Percentiles rank a stretch among this genome's conserved stretches.
These are phyloP conservation scores for Poecilia velifera DNA, from an alignment of 2,797 vertebrate species.

Conservation along the genomic window DNA sequence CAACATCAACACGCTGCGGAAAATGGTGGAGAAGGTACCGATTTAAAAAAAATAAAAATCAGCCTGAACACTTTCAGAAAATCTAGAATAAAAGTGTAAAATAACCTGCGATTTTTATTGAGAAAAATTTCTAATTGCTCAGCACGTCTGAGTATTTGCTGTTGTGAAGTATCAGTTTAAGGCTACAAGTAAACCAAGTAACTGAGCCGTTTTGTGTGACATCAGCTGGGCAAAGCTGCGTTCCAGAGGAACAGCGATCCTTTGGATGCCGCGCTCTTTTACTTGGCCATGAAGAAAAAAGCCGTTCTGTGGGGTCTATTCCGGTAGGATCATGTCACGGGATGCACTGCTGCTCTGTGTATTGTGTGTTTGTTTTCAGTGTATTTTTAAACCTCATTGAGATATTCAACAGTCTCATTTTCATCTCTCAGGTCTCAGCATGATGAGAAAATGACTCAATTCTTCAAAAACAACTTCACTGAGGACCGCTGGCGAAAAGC, in stretches of 20 bases:
- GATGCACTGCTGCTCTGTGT: background rate
- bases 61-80: background rate
- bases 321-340: constrained; percentile 77
- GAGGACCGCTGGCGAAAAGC: constrained; percentile 98
- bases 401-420: constrained; percentile 18
- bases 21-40: constrained; percentile 96
- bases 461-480: constrained; percentile 98
- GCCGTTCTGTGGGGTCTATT: constrained; percentile 98
- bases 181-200: background rate
- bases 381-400: background rate
- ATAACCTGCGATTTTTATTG: too few relatives aligned
- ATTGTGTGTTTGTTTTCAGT: background rate
- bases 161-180: background rate
- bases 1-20: constrained; percentile 95
- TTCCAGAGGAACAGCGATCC: constrained; percentile 97
- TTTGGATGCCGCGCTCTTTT: constrained; percentile 95
- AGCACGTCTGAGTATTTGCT: background rate
- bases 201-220: constrained; percentile 15
- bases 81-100: background rate
- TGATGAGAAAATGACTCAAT: constrained; percentile 97
- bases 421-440: constrained; percentile 88
- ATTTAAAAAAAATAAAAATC: background rate
- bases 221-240: constrained; percentile 93
- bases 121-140: background rate
- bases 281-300: constrained; percentile 98